Conservation (phyloP, 2,113 vertebrate genomes). For the Anthoscopus minutus region DNA sequence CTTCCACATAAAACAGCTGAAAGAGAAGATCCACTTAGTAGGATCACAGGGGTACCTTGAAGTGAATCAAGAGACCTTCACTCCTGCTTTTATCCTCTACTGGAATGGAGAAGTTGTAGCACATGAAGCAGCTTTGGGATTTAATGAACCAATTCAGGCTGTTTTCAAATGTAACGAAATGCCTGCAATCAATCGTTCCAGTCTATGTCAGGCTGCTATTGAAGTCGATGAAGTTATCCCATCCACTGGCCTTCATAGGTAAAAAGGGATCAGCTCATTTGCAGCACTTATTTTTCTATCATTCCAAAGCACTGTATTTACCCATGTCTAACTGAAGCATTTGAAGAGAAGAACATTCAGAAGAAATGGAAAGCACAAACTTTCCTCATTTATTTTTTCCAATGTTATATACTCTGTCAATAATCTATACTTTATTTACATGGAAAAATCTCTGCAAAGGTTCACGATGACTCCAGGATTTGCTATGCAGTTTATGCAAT, state of each 20-base stretch:
- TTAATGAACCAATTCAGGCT: conserved; percentile 27
- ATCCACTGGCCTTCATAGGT: background rate
- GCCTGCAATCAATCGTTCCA: background rate
- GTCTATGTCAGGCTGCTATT: background rate
- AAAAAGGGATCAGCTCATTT: background rate
- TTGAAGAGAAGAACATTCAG: background rate
- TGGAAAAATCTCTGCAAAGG: background rate
- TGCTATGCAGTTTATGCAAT: background rate
- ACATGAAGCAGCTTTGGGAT: background rate
- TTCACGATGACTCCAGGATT: background rate
- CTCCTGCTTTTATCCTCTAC: background rate
- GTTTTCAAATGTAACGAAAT: background rate
- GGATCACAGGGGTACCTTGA: background rate
- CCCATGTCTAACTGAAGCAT: background rate
- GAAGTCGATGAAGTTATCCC: background rate
- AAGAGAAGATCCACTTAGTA: background rate
- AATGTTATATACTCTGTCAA: background rate
- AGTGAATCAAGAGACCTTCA: background rate
- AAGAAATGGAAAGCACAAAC: background rate
- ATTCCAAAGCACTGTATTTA: background rate
- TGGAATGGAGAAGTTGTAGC: background rate
- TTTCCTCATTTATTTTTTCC: background rate
- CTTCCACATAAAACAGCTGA: background rate
- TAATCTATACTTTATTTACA: background rate
- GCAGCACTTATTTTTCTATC: background rate